Conservation (phyloP, 2,888 invertebrate species). For the Andrena fulva region DNA sequence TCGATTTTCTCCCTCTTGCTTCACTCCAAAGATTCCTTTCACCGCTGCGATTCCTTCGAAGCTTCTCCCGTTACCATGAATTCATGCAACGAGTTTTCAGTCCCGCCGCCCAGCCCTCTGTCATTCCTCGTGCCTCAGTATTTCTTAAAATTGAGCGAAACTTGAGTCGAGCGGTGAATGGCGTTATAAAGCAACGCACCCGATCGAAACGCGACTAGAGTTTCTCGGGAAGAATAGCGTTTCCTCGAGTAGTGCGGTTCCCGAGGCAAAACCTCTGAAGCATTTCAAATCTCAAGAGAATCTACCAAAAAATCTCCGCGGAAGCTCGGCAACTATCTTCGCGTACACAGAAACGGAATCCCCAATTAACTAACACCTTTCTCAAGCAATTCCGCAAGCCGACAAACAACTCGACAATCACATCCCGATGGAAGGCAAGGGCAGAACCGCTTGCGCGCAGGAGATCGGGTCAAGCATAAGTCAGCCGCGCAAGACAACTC, state of each 20-base stretch:
- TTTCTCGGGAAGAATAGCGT: no score
- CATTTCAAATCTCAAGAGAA: no score
- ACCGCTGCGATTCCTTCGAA: neutral
- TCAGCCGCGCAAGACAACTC: neutral
- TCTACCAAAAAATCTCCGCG: no score
- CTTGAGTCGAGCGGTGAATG: neutral
- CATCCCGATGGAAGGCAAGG: neutral
- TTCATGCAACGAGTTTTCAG: neutral
- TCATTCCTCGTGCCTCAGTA: constrained; percentile 15
- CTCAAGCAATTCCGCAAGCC: no score
- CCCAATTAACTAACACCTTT: no score
- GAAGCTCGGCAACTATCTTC: no score
- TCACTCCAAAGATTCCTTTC: neutral
- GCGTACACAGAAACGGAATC: no score
- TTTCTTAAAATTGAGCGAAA: constrained; percentile 33
- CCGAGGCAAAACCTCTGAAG: no score
- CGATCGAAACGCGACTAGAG: no score
- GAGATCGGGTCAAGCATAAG: constrained; percentile 1
- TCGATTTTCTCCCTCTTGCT: neutral
- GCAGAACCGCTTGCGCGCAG: neutral
- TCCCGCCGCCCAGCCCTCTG: neutral
- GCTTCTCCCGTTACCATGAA: constrained; percentile 12
- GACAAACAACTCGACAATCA: neutral
- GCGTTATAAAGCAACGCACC: no score
- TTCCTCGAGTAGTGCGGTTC: no score